Base-by-base conservation (phyloP, 2,113 vertebrate species). In the Laterallus jamaicensis region DNA sequence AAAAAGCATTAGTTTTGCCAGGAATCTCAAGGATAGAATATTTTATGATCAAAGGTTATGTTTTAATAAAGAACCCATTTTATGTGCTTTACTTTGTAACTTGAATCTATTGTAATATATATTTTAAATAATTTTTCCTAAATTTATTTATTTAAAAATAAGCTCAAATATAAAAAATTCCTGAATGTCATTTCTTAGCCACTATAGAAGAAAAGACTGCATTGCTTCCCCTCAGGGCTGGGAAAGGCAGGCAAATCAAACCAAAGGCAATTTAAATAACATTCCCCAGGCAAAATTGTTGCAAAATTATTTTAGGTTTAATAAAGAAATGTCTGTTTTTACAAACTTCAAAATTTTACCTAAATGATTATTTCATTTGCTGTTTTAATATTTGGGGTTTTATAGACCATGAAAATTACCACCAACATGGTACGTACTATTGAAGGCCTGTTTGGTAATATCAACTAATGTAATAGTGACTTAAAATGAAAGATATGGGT, bases 181-280 rank as follows among this genome's bases (percentile, higher is more conserved):
- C 22, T 93, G 17, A 86, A 78, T 83, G n/a, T 54, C 3, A 32
- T 77, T 91, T 81, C 35, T 29, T 54, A 62, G 29, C 22, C 69
- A 62, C 32, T 58, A 20, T 20, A 35, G 35, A 80, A 86, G 40
- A 71, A 70, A 82, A 42, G 39, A 67, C 52, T 47, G 6, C 29
- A 32, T 52, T 0, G 0, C 56, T 88, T 37, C 26, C 15, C 44
- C 26, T 32, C n/a, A 63, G 20, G n/a, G 5, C 40, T 86, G 44
- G 55, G 25, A 86, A 82, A 56, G 28, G 15, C 70, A 32, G 8
- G 44, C 44, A 47, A 47, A 47, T 47, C 50, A 40, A 84, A 35
- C 15, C 3, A 37, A 76, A 88, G 39, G 28, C 31, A 52, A 13
- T 89, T 89, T 60, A 20, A 54, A 59, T 11, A 91, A 69, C 25